Conservation (phyloP, 1,140 invertebrate species). For the Chymomyza costata region DNA sequence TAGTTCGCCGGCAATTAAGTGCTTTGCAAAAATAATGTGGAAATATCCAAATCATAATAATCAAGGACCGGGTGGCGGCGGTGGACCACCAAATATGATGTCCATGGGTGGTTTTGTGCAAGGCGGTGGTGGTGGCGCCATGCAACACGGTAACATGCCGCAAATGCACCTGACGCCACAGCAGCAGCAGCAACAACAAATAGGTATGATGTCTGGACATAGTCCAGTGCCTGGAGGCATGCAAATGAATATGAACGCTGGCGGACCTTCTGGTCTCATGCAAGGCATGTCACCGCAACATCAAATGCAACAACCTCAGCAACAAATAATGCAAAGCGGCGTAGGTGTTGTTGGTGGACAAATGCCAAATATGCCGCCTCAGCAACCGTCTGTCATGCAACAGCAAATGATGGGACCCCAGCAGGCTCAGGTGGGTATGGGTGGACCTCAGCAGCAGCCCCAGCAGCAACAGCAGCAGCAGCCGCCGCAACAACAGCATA, state of each 20-base stretch:
- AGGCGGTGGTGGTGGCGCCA: constrained; percentile 27
- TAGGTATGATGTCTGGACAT: constrained; percentile 51
- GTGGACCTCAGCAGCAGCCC: constrained; percentile 43
- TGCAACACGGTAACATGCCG: constrained; percentile 48
- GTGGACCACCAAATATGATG: constrained; percentile 55
- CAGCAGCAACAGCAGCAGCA: constrained; percentile 34
- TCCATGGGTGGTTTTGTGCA: constrained; percentile 55
- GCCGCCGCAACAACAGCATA: constrained; percentile 22
- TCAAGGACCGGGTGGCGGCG: constrained; percentile 36
- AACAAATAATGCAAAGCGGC: constrained; percentile 41
- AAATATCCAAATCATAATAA: constrained; percentile 61
- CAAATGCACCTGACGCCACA: constrained; percentile 58
- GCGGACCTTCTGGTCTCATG: constrained; percentile 48
- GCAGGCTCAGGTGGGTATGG: constrained; percentile 38
- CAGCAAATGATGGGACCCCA: constrained; percentile 56
- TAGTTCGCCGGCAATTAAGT: constrained; percentile 8
- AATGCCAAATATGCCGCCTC: constrained; percentile 35
- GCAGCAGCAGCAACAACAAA: constrained; percentile 63
- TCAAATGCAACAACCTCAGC: constrained; percentile 47
- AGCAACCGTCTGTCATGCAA: constrained; percentile 41
- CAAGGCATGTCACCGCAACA: constrained; percentile 61
- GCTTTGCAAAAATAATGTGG: constrained; percentile 40
- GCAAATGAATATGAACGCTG: constrained; percentile 49
- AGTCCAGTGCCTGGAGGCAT: constrained; percentile 41
- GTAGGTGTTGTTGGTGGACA: constrained; percentile 20